Evolutionary conservation across 2,113 vertebrate genomes (phyloP).

Genomic region (Brienomyrus longianalis): DNA sequence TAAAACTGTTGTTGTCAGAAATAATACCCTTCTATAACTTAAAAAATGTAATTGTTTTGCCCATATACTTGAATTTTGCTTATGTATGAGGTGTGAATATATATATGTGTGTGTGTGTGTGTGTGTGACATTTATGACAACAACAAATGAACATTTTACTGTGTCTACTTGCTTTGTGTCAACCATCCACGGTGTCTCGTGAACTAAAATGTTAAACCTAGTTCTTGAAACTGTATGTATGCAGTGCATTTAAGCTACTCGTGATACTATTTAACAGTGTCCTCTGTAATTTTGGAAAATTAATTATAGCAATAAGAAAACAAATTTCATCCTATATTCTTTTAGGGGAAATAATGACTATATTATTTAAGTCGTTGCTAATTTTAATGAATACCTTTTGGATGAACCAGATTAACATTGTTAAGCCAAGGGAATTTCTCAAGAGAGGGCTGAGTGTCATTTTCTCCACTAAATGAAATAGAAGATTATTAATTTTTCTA

Average conservation of each 20-base stretch:
- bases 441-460: slow-evolving; percentile 13
- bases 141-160: neutral
- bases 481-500: slow-evolving; percentile 25
- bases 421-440: slow-evolving; percentile 11
- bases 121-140: neutral
- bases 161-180: no score
- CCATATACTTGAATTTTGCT: neutral
- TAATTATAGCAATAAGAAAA: slow-evolving; percentile 11
- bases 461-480: slow-evolving; percentile 10
- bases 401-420: slow-evolving; percentile 23
- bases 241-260: neutral
- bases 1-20: neutral
- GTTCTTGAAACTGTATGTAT: neutral
- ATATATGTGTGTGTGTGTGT: neutral
- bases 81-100: neutral
- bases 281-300: neutral
- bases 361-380: slow-evolving; percentile 13
- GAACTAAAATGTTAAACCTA: neutral
- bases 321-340: neutral
- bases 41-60: neutral
- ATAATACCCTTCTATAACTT: neutral
- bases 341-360: slow-evolving; percentile 8
- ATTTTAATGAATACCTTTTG: slow-evolving; percentile 21
- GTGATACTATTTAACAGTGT: neutral
- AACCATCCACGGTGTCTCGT: neutral